Conservation (phyloP, 2,113 vertebrate species). For the Callocephalon fimbriatum region DNA sequence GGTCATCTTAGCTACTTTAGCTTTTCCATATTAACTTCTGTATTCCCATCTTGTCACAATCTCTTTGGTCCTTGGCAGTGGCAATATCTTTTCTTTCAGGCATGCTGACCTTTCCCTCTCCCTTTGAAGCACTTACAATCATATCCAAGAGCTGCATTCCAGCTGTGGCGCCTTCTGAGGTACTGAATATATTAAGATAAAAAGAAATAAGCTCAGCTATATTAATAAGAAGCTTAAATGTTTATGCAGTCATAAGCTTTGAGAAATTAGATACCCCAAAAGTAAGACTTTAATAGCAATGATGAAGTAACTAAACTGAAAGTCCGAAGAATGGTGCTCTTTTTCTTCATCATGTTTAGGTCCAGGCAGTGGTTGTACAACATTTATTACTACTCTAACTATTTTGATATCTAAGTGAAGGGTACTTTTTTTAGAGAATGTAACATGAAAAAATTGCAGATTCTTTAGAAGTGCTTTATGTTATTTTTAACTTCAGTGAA, state of each 20-base stretch:
- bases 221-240: slow-evolving; percentile 64
- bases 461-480: neutral
- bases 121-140: slow-evolving; percentile 48
- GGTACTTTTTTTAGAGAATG: neutral
- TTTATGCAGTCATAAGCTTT: slow-evolving; percentile 52
- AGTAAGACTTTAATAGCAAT: neutral
- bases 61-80: slow-evolving; percentile 46
- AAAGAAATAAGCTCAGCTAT: slow-evolving; percentile 36
- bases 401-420: neutral
- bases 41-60: slow-evolving; percentile 43
- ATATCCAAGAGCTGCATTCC: slow-evolving; percentile 64
- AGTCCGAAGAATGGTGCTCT: neutral
- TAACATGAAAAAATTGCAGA: neutral
- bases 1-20: neutral
- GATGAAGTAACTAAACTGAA: neutral
- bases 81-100: slow-evolving; percentile 51
- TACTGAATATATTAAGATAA: slow-evolving; percentile 68
- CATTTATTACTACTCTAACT: neutral
- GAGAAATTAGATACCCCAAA: slow-evolving; percentile 39
- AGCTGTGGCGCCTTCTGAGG: slow-evolving; percentile 52
- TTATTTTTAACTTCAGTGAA: neutral
- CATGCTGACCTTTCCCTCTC: slow-evolving; percentile 36
- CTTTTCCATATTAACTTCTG: slow-evolving; percentile 1
- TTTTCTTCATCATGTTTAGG: neutral
- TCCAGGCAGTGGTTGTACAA: neutral